These are phyloP conservation scores for Vulpes lagopus DNA, from an alignment of 2,113 vertebrate species.

Conservation along the genomic window DNA sequence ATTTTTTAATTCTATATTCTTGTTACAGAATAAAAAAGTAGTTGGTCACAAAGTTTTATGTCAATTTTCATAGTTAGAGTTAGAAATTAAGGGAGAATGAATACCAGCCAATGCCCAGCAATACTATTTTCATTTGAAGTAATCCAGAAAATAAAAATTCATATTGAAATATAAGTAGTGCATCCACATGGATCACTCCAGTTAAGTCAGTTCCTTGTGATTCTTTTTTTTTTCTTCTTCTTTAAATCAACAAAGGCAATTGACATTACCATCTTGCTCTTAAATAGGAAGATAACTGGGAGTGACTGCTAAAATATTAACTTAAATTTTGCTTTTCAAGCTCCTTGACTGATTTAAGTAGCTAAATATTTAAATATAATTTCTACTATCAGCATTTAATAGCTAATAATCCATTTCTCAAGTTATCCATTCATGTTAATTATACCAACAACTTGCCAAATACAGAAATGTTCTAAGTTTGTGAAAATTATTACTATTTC, in stretches of 20 bases:
- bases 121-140: conserved; percentile 50
- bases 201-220: conserved; percentile 14
- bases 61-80: conserved; percentile 40
- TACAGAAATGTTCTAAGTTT: not conserved
- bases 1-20: conserved; percentile 38
- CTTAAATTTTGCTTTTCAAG: conserved; percentile 11
- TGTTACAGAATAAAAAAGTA: conserved; percentile 60
- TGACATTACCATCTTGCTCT: conserved; percentile 31
- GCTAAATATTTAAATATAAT: conserved; percentile 58
- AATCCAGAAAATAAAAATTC: conserved; percentile 54
- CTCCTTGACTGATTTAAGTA: conserved; percentile 52
- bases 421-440: conserved; percentile 44
- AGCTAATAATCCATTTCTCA: conserved; percentile 37
- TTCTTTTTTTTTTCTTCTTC: conserved; percentile 33
- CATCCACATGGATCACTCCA: conserved; percentile 32
- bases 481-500: conserved; percentile 30
- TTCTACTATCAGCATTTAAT: conserved; percentile 45
- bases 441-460: conserved; percentile 41
- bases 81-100: conserved; percentile 18
- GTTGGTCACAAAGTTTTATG: conserved; percentile 26
- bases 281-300: conserved; percentile 46
- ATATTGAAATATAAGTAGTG: not conserved
- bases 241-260: conserved; percentile 50
- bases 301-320: conserved; percentile 38
- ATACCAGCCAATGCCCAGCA: conserved; percentile 1